A percentile compares a stretch with the other conserved stretches of the same genome.
These are phyloP conservation scores for Mus spretus DNA, from an alignment of 2,797 vertebrate species.

Conservation along the genomic window DNA sequence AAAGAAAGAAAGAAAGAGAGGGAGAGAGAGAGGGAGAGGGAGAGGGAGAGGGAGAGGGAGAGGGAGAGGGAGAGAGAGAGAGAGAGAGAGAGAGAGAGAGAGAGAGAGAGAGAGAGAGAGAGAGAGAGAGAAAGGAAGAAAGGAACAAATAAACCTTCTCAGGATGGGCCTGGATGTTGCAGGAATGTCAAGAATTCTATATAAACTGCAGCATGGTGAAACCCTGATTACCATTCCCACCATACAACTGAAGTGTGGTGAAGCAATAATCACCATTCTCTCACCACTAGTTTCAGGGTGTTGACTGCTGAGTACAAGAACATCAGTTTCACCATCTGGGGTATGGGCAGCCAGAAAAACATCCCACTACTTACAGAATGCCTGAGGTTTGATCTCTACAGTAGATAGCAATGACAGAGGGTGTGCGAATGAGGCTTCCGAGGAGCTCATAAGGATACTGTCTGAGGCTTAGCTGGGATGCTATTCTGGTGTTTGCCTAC, in stretches of 20 bases:
- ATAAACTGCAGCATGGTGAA: background rate
- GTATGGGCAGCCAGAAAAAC: conserved; percentile 93
- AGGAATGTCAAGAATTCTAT: conserved; percentile 96
- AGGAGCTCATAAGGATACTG: conserved; percentile 97
- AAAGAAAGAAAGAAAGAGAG: no score
- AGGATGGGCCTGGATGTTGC: conserved; percentile 82
- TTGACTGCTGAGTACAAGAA: conserved; percentile 88
- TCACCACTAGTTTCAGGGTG: conserved; percentile 98
- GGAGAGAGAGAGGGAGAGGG: no score
- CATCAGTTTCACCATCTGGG: conserved; percentile 97
- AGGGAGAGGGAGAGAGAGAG: no score
- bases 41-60: no score
- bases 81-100: no score
- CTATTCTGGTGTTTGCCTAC: conserved; percentile 96
- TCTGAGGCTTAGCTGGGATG: conserved; percentile 98
- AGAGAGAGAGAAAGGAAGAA: no score
- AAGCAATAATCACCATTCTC: conserved; percentile 93
- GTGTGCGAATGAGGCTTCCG: conserved; percentile 93
- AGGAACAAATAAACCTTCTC: background rate
- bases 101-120: no score
- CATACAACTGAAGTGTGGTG: background rate
- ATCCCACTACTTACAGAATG: conserved; percentile 95
- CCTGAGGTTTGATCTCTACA: conserved; percentile 98
- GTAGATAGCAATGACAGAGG: conserved; percentile 98
- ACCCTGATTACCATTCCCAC: background rate